Evolutionary conservation across 2,113 vertebrate genomes (phyloP), one percentile per base, ranked within the genome.

Genomic region (Platichthys stellatus): DNA sequence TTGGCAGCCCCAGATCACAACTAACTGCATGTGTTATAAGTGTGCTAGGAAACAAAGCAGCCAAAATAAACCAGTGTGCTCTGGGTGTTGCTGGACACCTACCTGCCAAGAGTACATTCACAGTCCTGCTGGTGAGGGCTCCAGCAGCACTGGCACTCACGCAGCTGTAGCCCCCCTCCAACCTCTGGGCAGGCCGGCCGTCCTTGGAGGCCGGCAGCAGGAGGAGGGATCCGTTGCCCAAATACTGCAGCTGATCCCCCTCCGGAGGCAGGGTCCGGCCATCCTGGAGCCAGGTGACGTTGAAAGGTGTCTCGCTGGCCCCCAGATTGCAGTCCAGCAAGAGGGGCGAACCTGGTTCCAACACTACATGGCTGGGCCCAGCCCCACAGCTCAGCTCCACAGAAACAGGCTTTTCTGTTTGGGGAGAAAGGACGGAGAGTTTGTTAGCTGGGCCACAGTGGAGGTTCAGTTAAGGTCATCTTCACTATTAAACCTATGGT

Each of bases 91-190:
- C 47, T 58, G 23, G 26, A 75, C 64, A 96, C 97, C 94, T 93
- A 99, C 98, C 95, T 92, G 97, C 94, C 31, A 95, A 89, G 63
- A 94, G 95, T 84, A 99, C 93, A 66, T 92, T 88, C 7, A 96
- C 92, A 0, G 93, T 95, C 78, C 97, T 96, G 90, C 97, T 98
- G 88, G 94, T 96, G 84, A 98, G 90, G 2, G 93, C 94, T 80
- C 98, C 97, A 0, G 95, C 90, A 2, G 96, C 91, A 63, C 95
- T 92, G 23, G 92, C 93, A 26, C 93, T 95, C 81, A 96, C 77
- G 0, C 98, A 99, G 92, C 96, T 96, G 87, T 98, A 99, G 76
- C 92, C 95, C 24, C 97, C 97, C 83, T 97, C 96, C 58, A 94
- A 76, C 1, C 18, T 86, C 56, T 76, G 85, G 0, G 83, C 82